Percentiles rank a stretch among this genome's conserved stretches.
Conservation (phyloP, 1,140 invertebrate genomes). For the Gryllus bimaculatus region DNA sequence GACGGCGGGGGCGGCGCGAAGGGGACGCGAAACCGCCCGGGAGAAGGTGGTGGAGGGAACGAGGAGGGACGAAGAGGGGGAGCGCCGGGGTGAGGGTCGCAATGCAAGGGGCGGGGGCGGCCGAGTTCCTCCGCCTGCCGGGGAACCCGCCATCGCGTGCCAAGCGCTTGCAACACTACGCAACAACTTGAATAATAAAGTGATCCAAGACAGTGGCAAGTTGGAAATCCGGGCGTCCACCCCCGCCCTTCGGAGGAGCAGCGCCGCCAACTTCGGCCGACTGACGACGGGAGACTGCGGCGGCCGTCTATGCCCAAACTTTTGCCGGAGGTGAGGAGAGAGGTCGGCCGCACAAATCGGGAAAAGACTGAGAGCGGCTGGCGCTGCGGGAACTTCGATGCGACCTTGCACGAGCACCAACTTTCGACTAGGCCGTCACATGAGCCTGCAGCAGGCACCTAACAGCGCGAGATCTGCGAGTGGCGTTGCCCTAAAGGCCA, state of each 20-base stretch:
- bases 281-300: too few species aligned
- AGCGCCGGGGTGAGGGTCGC: neutral
- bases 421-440: neutral
- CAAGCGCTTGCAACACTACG: neutral
- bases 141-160: neutral
- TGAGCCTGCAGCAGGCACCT: neutral
- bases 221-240: neutral
- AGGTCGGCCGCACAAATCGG: neutral
- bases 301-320: neutral
- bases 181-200: constrained; percentile 1
- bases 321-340: neutral
- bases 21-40: neutral
- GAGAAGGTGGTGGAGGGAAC: neutral
- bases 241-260: neutral
- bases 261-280: neutral
- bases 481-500: neutral
- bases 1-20: neutral
- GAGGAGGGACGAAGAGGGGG: neutral
- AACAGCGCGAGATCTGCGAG: neutral
- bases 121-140: neutral
- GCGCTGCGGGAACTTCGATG: neutral
- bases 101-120: neutral
- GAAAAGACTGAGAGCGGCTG: neutral
- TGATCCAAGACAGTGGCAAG: constrained; percentile 3
- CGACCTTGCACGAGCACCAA: neutral